Evolutionary conservation across 2,888 invertebrate species (phyloP).

Genomic region (Auanema freiburgensis): DNA sequence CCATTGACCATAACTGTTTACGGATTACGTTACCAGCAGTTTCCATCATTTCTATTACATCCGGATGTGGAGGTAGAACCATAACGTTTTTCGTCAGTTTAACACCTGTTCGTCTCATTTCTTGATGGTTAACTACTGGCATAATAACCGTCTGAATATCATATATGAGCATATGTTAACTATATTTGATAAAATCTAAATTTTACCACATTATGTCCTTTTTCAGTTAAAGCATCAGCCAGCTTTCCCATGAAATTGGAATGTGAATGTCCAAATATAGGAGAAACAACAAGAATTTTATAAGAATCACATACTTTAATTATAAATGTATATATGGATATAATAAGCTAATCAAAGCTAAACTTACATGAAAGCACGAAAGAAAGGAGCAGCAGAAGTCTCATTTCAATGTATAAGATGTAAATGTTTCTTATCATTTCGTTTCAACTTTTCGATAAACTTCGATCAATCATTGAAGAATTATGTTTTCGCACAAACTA

Average conservation of each 20-base stretch:
- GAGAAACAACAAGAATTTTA: conserved; percentile 25
- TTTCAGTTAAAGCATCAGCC: conserved; percentile 31
- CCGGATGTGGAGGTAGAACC: no score
- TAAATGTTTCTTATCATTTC: no score
- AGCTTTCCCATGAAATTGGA: conserved; percentile 27
- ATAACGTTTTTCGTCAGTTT: background rate
- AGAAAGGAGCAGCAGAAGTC: no score
- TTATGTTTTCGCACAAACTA: no score
- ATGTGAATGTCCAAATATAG: conserved; percentile 33
- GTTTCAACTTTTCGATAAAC: no score
- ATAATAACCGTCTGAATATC: background rate
- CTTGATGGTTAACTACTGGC: background rate
- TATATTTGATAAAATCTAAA: background rate
- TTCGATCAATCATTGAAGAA: no score
- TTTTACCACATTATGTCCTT: conserved; percentile 37
- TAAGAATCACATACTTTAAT: background rate
- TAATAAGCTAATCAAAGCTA: no score
- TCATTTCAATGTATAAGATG: no score
- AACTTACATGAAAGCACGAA: no score
- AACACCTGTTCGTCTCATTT: background rate
- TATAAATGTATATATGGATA: no score
- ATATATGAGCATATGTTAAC: no score
- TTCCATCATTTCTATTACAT: conserved; percentile 13
- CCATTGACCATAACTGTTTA: background rate
- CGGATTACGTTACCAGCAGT: conserved; percentile 17